A percentile compares a stretch with the other conserved stretches of the same genome.
Evolutionary conservation across 64 coral and sea anemone genomes (phyloP).

Genomic region (Montipora cactus): DNA sequence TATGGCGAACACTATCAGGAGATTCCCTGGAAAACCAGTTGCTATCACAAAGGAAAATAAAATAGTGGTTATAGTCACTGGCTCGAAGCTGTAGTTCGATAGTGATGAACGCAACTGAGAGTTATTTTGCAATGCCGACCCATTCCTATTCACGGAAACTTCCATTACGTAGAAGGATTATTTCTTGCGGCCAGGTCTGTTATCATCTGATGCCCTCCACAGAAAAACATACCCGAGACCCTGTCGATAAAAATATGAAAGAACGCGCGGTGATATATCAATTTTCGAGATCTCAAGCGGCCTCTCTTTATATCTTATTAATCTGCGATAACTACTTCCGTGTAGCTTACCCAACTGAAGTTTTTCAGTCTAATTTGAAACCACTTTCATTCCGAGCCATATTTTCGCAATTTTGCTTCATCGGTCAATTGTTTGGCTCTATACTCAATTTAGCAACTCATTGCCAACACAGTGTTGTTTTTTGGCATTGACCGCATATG

Average conservation of each 20-base stretch:
- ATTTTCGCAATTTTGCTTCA: neutral
- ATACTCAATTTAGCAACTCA: neutral
- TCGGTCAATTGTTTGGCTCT: neutral
- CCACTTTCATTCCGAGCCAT: neutral
- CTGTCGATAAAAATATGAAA: neutral
- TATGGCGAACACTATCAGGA: slow-evolving; percentile 70
- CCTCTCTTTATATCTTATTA: neutral
- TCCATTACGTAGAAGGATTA: neutral
- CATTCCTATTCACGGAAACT: neutral
- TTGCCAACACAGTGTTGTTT: neutral
- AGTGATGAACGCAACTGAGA: neutral
- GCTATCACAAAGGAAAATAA: slow-evolving; percentile 74
- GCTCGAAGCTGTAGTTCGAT: neutral
- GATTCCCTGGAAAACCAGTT: slow-evolving; percentile 70
- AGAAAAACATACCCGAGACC: neutral
- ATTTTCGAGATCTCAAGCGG: neutral
- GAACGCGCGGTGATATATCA: neutral
- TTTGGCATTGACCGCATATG: too few species aligned
- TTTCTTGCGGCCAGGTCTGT: too few species aligned
- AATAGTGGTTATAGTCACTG: slow-evolving; percentile 24
- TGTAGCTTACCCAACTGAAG: neutral
- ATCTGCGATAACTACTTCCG: neutral
- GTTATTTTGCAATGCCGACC: neutral
- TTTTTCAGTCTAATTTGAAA: neutral
- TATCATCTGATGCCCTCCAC: neutral